Evolutionary conservation across 2,797 vertebrate species (phyloP).

Genomic region (Hoplostethus mediterraneus): DNA sequence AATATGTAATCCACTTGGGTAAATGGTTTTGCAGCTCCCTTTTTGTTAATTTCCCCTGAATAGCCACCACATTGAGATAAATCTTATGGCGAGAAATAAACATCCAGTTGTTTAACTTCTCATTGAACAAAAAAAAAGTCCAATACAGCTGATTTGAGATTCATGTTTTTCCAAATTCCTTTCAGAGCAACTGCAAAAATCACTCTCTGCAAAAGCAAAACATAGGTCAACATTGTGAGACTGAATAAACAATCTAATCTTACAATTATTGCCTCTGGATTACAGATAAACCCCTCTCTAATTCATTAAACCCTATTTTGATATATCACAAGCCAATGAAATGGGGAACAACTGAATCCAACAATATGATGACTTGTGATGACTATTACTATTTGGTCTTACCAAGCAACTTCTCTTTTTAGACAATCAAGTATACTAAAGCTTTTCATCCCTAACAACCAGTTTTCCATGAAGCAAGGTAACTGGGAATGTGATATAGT

Average conservation of each 20-base stretch:
- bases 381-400: slow-evolving; percentile 8
- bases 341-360: slow-evolving; percentile 27
- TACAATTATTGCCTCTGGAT: slow-evolving; percentile 67
- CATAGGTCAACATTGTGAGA: slow-evolving; percentile 36
- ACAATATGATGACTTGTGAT: slow-evolving; percentile 28
- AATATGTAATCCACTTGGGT: slow-evolving; percentile 6
- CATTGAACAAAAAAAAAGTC: slow-evolving; percentile 26
- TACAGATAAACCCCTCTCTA: slow-evolving; percentile 59
- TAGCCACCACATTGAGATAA: slow-evolving; percentile 11
- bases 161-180: slow-evolving; percentile 21
- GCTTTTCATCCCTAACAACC: not conserved
- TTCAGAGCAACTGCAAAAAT: slow-evolving; percentile 58
- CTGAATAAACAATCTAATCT: slow-evolving; percentile 68
- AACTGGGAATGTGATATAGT: not conserved
- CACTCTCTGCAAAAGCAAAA: slow-evolving; percentile 43
- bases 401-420: slow-evolving; percentile 17
- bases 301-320: slow-evolving; percentile 41
- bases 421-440: not conserved
- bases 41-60: slow-evolving; percentile 22
- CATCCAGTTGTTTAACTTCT: not conserved
- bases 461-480: not conserved
- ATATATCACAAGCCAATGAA: slow-evolving; percentile 36
- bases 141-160: slow-evolving; percentile 14
- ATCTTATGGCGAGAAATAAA: slow-evolving; percentile 11
- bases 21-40: slow-evolving; percentile 12